phyloP scores from a whole-genome alignment of 2,797 vertebrate genomes.

The Sebastes trivittatus region DNA sequence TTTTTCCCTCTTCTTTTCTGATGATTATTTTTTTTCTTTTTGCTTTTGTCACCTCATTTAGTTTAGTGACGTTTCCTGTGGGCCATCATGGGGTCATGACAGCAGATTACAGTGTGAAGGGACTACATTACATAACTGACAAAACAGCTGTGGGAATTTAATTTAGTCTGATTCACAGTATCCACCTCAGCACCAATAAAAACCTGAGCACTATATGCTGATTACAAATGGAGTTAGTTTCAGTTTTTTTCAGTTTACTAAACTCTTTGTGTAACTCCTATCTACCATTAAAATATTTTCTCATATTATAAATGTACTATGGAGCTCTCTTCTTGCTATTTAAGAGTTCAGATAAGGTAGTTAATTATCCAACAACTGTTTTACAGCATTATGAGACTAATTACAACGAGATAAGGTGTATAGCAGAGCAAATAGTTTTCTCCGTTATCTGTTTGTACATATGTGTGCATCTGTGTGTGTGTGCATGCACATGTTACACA shows the following conservation, averaged over 20 bases:
- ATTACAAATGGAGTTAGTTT: not conserved
- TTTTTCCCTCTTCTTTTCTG: not conserved
- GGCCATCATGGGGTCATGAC: constrained; percentile 84
- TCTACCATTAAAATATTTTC: not conserved
- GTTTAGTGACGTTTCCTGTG: constrained; percentile 83
- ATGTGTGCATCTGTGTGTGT: not conserved
- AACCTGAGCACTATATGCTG: constrained; percentile 10
- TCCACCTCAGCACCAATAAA: constrained; percentile 47
- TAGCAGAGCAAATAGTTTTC: constrained; percentile 5
- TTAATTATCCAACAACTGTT: constrained; percentile 1
- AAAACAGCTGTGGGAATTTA: constrained; percentile 9
- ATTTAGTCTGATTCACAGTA: constrained; percentile 73
- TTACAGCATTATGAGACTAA: constrained; percentile 4
- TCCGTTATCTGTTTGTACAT: constrained; percentile 6
- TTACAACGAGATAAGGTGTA: constrained; percentile 8
- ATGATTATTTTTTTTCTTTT: constrained; percentile 31
- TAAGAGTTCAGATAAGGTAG: not conserved
- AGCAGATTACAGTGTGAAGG: constrained; percentile 69
- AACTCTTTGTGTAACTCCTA: not conserved
- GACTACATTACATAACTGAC: constrained; percentile 45
- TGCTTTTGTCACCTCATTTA: constrained; percentile 84
- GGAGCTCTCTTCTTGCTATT: not conserved
- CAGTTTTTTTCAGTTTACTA: not conserved
- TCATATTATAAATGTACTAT: not conserved
- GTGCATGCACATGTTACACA: constrained; percentile 29